Evolutionary conservation across 2,888 invertebrate species (phyloP).

Genomic region (Tetragnatha montana): DNA sequence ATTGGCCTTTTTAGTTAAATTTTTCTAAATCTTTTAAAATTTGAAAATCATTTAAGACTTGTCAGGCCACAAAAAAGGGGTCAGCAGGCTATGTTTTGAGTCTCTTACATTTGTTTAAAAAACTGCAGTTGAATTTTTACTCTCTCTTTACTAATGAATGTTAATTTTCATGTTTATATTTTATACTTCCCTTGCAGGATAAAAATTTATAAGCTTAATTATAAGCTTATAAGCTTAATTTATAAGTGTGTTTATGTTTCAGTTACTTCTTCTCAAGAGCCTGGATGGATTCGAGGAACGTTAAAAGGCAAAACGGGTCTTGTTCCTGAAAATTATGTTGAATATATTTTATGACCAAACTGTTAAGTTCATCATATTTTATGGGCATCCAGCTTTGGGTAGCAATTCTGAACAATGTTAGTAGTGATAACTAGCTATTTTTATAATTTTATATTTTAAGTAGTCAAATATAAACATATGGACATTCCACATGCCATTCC

Average conservation of each 20-base stretch:
- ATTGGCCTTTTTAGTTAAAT: no score
- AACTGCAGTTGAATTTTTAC: no score
- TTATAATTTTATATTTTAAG: constrained; percentile 32
- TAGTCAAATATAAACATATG: not conserved
- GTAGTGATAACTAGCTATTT: constrained; percentile 37
- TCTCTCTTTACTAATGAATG: no score
- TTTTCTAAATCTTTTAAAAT: no score
- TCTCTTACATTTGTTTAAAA: no score
- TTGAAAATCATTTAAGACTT: no score
- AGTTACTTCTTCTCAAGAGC: constrained; percentile 94
- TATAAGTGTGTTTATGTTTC: constrained; percentile 70
- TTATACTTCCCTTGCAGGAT: no score
- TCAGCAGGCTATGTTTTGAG: no score
- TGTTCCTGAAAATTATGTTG: constrained; percentile 83
- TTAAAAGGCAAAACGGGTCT: constrained; percentile 93
- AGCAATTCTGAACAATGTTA: constrained; percentile 21
- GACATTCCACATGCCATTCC: constrained; percentile 16
- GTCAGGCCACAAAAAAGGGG: no score
- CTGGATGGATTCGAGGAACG: constrained; percentile 97
- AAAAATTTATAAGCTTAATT: no score
- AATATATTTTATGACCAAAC: constrained; percentile 55
- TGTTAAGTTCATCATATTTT: not conserved
- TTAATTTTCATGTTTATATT: no score
- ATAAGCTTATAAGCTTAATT: no score
- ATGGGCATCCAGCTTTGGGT: constrained; percentile 13